Evolutionary conservation across 64 coral and sea anemone genomes (phyloP).

Genomic region (Acropora yongei): DNA sequence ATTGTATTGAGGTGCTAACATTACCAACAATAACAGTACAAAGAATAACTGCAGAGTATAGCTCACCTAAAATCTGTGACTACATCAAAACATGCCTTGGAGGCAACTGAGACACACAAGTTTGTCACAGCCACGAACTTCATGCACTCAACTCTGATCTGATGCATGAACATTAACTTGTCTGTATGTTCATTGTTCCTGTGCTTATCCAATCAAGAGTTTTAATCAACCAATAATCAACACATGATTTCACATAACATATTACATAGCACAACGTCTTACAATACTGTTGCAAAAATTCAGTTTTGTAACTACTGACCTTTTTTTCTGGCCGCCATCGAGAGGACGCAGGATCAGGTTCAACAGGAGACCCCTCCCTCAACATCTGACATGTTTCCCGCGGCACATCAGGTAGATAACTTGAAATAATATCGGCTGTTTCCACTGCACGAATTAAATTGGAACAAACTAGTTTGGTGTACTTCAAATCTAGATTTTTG

Average conservation of each 20-base stretch:
- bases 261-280: too few species aligned
- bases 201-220: too few species aligned
- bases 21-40: too few species aligned
- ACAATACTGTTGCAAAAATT: background rate
- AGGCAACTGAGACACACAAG: too few species aligned
- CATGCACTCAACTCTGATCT: too few species aligned
- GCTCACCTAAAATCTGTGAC: too few species aligned
- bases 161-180: too few species aligned
- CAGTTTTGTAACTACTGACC: slow-evolving; percentile 50
- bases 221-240: background rate
- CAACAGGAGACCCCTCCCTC: slow-evolving; percentile 83
- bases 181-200: background rate
- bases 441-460: slow-evolving; percentile 80
- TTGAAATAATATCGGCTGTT: slow-evolving; percentile 91
- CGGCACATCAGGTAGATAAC: slow-evolving; percentile 72
- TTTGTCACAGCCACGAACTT: too few species aligned
- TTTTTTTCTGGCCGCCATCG: slow-evolving; percentile 83
- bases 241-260: too few species aligned
- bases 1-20: too few species aligned
- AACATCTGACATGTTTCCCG: slow-evolving; percentile 77
- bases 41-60: too few species aligned
- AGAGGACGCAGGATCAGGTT: slow-evolving; percentile 82
- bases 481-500: slow-evolving; percentile 67
- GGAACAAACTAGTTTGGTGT: slow-evolving; percentile 82
- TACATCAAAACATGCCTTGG: too few species aligned